These are phyloP conservation scores for Corydoras sp. DNA, from an alignment of 2,113 vertebrate species.

Conservation along the genomic window DNA sequence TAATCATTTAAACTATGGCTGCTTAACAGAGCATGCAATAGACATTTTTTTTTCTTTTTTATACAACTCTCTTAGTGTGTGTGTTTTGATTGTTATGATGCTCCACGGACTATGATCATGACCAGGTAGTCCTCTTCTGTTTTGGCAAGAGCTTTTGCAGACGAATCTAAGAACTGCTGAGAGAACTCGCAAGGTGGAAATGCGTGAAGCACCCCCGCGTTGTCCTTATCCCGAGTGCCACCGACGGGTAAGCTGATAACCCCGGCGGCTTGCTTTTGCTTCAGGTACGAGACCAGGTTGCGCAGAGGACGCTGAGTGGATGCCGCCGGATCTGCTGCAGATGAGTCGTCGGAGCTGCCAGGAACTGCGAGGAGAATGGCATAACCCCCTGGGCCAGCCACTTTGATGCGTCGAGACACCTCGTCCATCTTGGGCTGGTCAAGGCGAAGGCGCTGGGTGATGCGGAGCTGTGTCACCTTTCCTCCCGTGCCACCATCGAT, in stretches of 20 bases:
- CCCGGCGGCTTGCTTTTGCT: constrained; percentile 99
- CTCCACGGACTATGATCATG: constrained; percentile 98
- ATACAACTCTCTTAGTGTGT: constrained; percentile 37
- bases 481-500: constrained; percentile 80
- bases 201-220: constrained; percentile 94
- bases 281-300: constrained; percentile 99
- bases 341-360: constrained; percentile 74
- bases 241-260: constrained; percentile 98
- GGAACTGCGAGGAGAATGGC: constrained; percentile 92
- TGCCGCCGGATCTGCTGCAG: constrained; percentile 70
- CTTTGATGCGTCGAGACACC: constrained; percentile 96
- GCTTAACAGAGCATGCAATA: constrained; percentile 73
- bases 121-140: constrained; percentile 98
- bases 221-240: constrained; percentile 97
- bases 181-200: constrained; percentile 99
- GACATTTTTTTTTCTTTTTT: constrained; percentile 56
- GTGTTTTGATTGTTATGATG: constrained; percentile 74
- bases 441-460: constrained; percentile 94
- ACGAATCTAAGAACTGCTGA: constrained; percentile 97
- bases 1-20: constrained; percentile 30
- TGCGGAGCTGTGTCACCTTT: constrained; percentile 92
- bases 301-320: constrained; percentile 94
- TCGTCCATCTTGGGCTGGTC: constrained; percentile 98
- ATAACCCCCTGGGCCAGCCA: constrained; percentile 89
- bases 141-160: constrained; percentile 96